Percentiles rank a stretch among this genome's conserved stretches.
These are phyloP conservation scores for Gastrophryne carolinensis DNA, from an alignment of 2,797 vertebrate species.

Conservation along the genomic window DNA sequence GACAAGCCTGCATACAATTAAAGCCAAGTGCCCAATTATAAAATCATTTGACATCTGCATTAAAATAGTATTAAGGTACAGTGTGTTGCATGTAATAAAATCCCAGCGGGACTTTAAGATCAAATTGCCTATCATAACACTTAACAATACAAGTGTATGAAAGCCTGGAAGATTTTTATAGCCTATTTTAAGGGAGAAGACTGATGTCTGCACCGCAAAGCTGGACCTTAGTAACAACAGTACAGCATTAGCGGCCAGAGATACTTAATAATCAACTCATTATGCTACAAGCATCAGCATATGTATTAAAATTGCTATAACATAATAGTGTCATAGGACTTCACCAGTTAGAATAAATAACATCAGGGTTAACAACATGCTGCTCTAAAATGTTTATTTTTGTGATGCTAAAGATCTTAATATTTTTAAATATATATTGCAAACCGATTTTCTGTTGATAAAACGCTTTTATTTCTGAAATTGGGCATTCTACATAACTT, in stretches of 20 bases:
- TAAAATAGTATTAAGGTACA: slow-evolving; percentile 45
- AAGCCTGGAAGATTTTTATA: slow-evolving; percentile 30
- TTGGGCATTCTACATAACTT: background rate
- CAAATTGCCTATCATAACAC: slow-evolving; percentile 47
- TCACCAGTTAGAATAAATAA: too few relatives aligned
- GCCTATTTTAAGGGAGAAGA: slow-evolving; percentile 29
- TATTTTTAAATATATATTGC: too few relatives aligned
- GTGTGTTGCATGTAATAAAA: slow-evolving; percentile 41
- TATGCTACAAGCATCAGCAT: background rate
- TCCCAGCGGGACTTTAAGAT: slow-evolving; percentile 32
- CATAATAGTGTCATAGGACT: background rate
- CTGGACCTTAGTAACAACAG: background rate
- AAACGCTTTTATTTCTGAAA: too few relatives aligned
- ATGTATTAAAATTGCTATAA: background rate
- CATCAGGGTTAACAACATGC: too few relatives aligned
- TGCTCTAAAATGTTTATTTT: too few relatives aligned
- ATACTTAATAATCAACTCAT: background rate
- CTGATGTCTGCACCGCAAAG: slow-evolving; percentile 3
- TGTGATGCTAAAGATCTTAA: too few relatives aligned
- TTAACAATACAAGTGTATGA: slow-evolving; percentile 27
- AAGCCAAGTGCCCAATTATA: slow-evolving; percentile 45
- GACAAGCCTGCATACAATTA: slow-evolving; percentile 37
- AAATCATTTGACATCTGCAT: slow-evolving; percentile 44
- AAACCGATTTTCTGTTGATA: too few relatives aligned
- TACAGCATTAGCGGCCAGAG: background rate